These are phyloP conservation scores for Indicator maculatus DNA, from an alignment of 2,113 vertebrate genomes.

Conservation along the genomic window DNA sequence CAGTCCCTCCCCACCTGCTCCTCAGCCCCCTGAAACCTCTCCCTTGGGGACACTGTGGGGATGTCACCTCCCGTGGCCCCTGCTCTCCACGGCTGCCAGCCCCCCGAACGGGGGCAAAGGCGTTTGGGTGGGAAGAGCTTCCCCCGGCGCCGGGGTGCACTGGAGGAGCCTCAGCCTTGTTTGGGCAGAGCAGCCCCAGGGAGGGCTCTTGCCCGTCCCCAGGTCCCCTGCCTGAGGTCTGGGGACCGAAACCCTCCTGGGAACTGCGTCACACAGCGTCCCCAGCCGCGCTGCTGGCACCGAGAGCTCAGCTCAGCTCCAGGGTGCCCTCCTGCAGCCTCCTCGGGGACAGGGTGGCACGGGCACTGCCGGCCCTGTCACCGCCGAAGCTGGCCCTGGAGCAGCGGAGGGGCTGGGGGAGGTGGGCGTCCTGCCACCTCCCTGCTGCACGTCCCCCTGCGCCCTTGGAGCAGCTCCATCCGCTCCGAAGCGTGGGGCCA, in stretches of 20 bases:
- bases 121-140: neutral
- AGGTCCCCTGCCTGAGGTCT: neutral
- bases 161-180: neutral
- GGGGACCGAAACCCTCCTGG: neutral
- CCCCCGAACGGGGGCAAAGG: neutral
- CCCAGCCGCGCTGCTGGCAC: neutral
- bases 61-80: neutral
- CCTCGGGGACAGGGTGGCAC: rapidly evolving
- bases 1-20: neutral
- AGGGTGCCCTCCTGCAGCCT: neutral
- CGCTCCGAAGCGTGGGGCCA: neutral
- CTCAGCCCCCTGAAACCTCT: neutral
- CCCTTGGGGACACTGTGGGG: neutral
- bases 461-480: neutral
- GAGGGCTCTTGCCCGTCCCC: neutral
- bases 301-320: neutral
- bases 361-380: neutral
- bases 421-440: neutral
- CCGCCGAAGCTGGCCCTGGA: neutral
- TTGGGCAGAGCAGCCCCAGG: neutral
- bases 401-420: neutral
- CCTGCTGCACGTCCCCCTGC: neutral
- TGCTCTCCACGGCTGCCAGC: neutral
- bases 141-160: rapidly evolving
- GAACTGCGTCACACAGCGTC: neutral